phyloP scores from a whole-genome alignment of 2,888 invertebrate species.

The Anagyrus pseudococci region DNA sequence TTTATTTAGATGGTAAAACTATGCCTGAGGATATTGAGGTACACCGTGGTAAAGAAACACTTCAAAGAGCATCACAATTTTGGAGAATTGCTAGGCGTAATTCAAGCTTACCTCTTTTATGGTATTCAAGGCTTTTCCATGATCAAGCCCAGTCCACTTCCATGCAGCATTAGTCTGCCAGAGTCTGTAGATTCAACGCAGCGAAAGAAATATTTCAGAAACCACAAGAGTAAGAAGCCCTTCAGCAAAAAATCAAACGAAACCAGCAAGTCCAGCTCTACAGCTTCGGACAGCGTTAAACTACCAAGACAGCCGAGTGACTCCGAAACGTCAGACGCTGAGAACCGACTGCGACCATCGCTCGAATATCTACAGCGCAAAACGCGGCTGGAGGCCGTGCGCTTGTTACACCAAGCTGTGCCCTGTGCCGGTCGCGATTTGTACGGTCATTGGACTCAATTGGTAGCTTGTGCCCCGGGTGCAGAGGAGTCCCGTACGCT shows the following conservation, averaged over 20 bases:
- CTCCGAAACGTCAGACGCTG: conserved; percentile 53
- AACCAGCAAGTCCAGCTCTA: conserved; percentile 24
- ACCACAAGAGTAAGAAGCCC: conserved; percentile 28
- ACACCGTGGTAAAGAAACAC: conserved; percentile 41
- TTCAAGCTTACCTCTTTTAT: conserved; percentile 53
- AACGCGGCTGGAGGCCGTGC: conserved; percentile 50
- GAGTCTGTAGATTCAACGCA: conserved; percentile 48
- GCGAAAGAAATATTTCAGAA: conserved; percentile 43
- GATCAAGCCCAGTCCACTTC: conserved; percentile 48
- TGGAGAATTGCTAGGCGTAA: conserved; percentile 53
- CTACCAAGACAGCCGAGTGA: conserved; percentile 45
- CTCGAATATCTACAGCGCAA: conserved; percentile 47
- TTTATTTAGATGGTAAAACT: conserved; percentile 46
- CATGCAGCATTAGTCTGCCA: conserved; percentile 57
- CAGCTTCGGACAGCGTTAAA: conserved; percentile 7
- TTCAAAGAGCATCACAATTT: conserved; percentile 43
- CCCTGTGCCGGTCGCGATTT: conserved; percentile 49
- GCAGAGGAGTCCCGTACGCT: conserved; percentile 46
- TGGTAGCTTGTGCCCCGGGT: conserved; percentile 53
- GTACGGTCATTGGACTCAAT: conserved; percentile 59
- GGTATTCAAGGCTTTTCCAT: conserved; percentile 50
- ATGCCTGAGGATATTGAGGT: conserved; percentile 49
- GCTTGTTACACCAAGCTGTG: conserved; percentile 47
- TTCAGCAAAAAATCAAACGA: conserved; percentile 11
- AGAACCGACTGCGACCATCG: conserved; percentile 41